Evolutionary conservation across 1,140 invertebrate genomes (phyloP).

Genomic region (Venustaconcha ellipsiformis): DNA sequence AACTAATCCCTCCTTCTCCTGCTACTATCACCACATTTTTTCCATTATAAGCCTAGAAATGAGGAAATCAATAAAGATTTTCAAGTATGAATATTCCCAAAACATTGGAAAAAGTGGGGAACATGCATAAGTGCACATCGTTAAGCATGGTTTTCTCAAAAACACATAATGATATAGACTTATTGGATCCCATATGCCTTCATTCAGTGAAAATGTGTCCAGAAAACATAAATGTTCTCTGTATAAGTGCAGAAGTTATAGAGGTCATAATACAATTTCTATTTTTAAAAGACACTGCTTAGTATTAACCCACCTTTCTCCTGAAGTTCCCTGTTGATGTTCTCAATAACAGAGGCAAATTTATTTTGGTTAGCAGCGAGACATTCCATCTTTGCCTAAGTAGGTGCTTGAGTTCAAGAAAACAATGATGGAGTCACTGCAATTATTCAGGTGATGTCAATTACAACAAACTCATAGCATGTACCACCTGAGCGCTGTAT

Average conservation of each 20-base stretch:
- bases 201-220: not conserved
- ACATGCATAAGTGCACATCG: too few relatives aligned
- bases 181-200: not conserved
- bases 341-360: conserved; percentile 62
- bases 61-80: too few relatives aligned
- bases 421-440: too few relatives aligned
- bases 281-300: not conserved
- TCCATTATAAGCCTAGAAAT: too few relatives aligned
- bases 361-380: conserved; percentile 55
- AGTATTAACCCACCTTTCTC: conserved; percentile 52
- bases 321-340: conserved; percentile 62
- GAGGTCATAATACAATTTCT: not conserved
- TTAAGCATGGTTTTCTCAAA: not conserved
- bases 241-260: too few relatives aligned
- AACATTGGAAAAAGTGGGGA: not conserved
- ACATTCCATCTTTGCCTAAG: conserved; percentile 49
- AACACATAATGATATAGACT: not conserved
- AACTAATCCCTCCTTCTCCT: too few relatives aligned
- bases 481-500: too few relatives aligned
- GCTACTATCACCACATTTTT: too few relatives aligned
- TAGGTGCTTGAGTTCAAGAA: too few relatives aligned
- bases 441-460: too few relatives aligned
- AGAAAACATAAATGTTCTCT: not conserved
- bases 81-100: not conserved
- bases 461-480: too few relatives aligned